Evolutionary conservation across 2,113 vertebrate genomes (phyloP).

Genomic region (Glaucidium brasilianum): DNA sequence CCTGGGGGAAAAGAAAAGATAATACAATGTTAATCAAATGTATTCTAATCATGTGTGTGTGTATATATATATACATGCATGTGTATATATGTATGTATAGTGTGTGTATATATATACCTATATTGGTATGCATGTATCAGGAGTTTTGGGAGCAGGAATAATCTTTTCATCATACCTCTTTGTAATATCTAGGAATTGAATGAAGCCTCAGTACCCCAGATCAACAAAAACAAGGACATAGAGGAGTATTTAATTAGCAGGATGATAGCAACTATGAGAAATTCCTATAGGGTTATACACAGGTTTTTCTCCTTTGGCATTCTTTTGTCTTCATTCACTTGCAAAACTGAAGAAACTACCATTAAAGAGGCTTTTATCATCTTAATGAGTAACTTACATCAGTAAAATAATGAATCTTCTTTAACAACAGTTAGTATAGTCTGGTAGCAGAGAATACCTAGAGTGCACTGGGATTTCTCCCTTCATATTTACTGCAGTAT

Average conservation of each 20-base stretch:
- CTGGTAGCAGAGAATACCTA: background rate
- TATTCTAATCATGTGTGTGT: background rate
- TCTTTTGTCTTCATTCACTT: background rate
- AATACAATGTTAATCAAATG: background rate
- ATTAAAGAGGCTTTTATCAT: background rate
- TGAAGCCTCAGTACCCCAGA: background rate
- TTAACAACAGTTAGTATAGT: background rate
- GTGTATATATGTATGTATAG: background rate
- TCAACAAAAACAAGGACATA: background rate
- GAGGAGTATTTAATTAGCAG: background rate
- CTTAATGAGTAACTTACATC: background rate
- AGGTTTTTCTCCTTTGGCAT: background rate
- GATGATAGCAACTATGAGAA: background rate
- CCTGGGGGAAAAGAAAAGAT: background rate
- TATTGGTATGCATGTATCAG: background rate
- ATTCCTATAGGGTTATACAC: background rate
- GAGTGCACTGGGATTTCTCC: rapidly evolving
- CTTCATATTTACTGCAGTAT: background rate
- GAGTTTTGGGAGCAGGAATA: background rate
- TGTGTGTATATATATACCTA: background rate
- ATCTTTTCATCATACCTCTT: background rate
- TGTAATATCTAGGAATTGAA: background rate
- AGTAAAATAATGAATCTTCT: background rate
- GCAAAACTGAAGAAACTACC: background rate
- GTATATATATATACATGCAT: too few species aligned